Percentiles rank a stretch among this genome's conserved stretches.
These are phyloP conservation scores for Xanthia togata DNA, from an alignment of 2,888 invertebrate genomes.

Conservation along the genomic window DNA sequence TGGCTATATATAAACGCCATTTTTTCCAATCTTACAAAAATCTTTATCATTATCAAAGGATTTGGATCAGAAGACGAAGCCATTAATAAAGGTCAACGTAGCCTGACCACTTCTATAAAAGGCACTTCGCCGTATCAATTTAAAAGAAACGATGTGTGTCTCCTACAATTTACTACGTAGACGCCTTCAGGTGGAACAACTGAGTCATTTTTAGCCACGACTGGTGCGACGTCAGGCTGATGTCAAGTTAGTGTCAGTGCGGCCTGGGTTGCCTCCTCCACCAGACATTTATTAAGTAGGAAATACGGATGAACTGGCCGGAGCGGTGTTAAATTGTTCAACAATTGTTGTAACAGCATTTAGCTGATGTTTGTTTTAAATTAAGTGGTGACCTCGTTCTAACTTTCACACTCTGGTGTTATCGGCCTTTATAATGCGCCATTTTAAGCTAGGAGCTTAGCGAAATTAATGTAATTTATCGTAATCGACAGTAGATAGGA, in stretches of 20 bases:
- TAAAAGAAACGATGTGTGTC: constrained; percentile 53
- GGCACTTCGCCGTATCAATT: constrained; percentile 16
- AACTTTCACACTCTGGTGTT: constrained; percentile 55
- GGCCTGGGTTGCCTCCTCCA: constrained; percentile 68
- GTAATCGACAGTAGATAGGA: constrained; percentile 8
- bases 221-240: constrained; percentile 73
- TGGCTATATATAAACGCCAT: background rate
- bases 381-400: constrained; percentile 57
- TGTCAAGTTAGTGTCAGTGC: constrained; percentile 84
- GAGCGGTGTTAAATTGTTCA: constrained; percentile 70
- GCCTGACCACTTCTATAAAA: constrained; percentile 8
- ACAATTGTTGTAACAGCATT: constrained; percentile 70
- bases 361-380: constrained; percentile 62
- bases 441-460: constrained; percentile 31
- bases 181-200: constrained; percentile 68
- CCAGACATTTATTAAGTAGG: constrained; percentile 84
- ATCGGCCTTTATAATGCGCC: constrained; percentile 41
- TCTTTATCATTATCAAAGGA: background rate
- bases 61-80: constrained; percentile 4
- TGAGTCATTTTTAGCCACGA: constrained; percentile 80
- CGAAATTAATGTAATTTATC: constrained; percentile 30
- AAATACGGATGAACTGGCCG: constrained; percentile 75
- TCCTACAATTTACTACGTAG: constrained; percentile 63
- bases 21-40: background rate
- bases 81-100: constrained; percentile 10